Evolutionary conservation across 2,113 vertebrate genomes (phyloP).

Genomic region (Indicator indicator): DNA sequence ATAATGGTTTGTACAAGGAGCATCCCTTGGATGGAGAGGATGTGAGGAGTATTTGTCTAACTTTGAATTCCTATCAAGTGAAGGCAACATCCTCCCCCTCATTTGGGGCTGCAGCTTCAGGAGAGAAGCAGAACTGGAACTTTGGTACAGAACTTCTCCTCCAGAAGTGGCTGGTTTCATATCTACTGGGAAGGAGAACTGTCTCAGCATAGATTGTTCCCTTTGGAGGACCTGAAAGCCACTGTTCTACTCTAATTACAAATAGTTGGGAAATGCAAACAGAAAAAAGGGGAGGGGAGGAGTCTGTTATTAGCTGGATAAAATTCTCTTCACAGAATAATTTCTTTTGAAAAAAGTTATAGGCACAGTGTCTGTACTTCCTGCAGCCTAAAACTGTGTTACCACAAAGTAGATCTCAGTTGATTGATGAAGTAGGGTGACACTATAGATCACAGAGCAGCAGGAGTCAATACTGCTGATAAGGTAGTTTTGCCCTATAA

Average conservation of each 20-base stretch:
- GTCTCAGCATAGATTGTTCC: not conserved
- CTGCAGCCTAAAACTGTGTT: not conserved
- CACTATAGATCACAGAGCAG: not conserved
- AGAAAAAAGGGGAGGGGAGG: too few relatives aligned
- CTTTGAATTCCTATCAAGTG: not conserved
- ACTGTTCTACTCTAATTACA: not conserved
- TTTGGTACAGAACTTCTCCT: not conserved
- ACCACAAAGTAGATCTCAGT: not conserved
- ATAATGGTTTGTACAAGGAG: not conserved
- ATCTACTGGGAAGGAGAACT: slow-evolving; percentile 33
- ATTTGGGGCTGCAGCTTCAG: not conserved
- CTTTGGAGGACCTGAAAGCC: slow-evolving; percentile 24
- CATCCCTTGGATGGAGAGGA: not conserved
- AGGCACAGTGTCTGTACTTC: not conserved
- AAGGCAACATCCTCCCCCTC: not conserved
- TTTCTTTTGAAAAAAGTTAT: not conserved
- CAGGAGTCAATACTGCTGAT: not conserved
- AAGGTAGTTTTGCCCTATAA: not conserved
- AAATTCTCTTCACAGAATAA: not conserved
- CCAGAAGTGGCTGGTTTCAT: not conserved
- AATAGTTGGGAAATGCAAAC: not conserved
- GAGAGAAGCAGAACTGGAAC: slow-evolving; percentile 44
- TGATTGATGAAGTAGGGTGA: not conserved
- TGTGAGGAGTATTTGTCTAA: not conserved
- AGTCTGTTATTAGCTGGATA: not conserved